Evolutionary conservation across 2,113 vertebrate genomes (phyloP), one percentile per base, ranked within the genome.

Genomic region (Cnemophilus loriae): DNA sequence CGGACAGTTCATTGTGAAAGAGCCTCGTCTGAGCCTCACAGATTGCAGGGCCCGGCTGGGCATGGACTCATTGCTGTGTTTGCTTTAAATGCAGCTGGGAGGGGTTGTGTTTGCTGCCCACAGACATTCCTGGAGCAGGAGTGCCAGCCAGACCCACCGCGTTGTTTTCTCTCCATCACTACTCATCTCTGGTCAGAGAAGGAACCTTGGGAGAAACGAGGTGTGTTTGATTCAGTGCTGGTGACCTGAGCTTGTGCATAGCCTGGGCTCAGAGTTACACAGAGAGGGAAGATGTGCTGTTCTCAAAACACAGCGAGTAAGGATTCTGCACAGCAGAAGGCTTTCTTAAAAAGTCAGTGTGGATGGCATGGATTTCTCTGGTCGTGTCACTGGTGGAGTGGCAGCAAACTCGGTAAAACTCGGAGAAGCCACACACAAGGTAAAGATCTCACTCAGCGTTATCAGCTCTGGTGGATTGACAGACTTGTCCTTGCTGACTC

Each of bases 61-160:
- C 8, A 39, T 27, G 10, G 64, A 23, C 50, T 59, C 35, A 0
- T n/a, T 69, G 47, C 21, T 60, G 69, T 28, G n/a, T 49, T 80
- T 24, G 37, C 79, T 65, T 83, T 68, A 69, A 39, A 3, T 16
- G 47, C 42, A 10, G 1, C 35, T 65, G 59, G 80, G 50, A 42
- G 83, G 67, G 82, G 23, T 33, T 82, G 61, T 75, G 28, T n/a
- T 64, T 57, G 70, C 78, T 94, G 75, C 85, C 92, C 85, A 60
- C 79, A 76, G 82, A 27, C 70, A 46, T 88, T 90, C 90, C 50
- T 1, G 4, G 49, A 85, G 78, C 87, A 91, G 85, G 71, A 90
- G 71, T 67, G 87, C 70, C 85, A 75, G 7, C 56, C 0, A 7
- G 75, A 56, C 53, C 49, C 65, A 24, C 1, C 3, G 49, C 1